Evolutionary conservation across 2,888 invertebrate species (phyloP).

Genomic region (Epinotia nisella): DNA sequence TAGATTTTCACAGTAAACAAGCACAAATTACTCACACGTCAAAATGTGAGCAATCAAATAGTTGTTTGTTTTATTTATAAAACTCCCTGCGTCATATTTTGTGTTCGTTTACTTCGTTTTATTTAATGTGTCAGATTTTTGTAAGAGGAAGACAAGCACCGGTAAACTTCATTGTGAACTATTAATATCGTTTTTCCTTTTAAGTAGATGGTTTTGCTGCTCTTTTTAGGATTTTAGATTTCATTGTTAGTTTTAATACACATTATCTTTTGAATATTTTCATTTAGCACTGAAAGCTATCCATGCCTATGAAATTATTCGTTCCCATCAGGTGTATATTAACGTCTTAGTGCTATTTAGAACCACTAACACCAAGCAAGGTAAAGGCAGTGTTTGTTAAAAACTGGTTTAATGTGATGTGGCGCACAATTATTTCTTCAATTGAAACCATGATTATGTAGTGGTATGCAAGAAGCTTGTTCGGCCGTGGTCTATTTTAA

Average conservation of each 20-base stretch:
- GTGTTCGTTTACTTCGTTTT: neutral
- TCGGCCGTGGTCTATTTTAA: conserved; percentile 18
- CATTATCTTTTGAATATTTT: conserved; percentile 4
- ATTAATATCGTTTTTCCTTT: conserved; percentile 18
- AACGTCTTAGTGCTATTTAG: conserved; percentile 27
- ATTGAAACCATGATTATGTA: conserved; percentile 11
- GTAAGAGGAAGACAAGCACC: neutral
- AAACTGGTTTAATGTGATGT: conserved; percentile 24
- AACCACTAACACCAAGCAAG: conserved; percentile 30
- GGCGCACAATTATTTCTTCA: conserved; percentile 25
- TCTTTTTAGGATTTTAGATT: conserved; percentile 11
- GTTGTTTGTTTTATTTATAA: neutral
- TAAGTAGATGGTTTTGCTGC: conserved; percentile 28
- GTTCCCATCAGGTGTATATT: conserved; percentile 20
- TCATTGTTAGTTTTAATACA: conserved; percentile 12
- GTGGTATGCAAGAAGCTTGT: conserved; percentile 23
- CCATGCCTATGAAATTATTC: conserved; percentile 12
- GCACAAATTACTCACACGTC: conserved; percentile 1
- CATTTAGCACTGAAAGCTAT: conserved; percentile 14
- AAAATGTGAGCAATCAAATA: neutral
- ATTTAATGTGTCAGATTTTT: no score
- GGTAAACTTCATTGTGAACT: conserved; percentile 1
- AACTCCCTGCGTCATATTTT: neutral
- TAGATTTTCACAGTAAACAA: neutral
- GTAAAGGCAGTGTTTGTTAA: conserved; percentile 3